Percentiles rank a stretch among this genome's conserved stretches.
Evolutionary conservation across 2,113 vertebrate genomes (phyloP).

Genomic region (Amblyornis subalaris): DNA sequence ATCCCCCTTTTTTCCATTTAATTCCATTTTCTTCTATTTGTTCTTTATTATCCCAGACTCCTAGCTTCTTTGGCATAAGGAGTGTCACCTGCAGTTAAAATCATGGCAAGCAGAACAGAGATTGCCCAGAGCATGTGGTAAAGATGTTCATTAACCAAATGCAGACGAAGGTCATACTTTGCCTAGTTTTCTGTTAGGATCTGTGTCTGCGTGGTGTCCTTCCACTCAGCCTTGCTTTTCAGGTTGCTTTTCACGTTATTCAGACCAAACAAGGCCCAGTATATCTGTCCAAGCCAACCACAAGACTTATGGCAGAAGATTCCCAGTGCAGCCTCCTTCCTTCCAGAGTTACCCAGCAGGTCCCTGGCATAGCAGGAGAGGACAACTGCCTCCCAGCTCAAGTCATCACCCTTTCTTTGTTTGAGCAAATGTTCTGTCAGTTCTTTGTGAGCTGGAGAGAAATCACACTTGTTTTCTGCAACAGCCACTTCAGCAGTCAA

Average conservation of each 20-base stretch:
- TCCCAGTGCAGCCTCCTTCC: not conserved
- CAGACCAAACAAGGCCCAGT: not conserved
- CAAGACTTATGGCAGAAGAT: not conserved
- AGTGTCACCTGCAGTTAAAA: not conserved
- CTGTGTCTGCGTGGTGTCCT: not conserved
- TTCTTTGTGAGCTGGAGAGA: accelerated
- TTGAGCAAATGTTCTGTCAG: not conserved
- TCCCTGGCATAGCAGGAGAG: not conserved
- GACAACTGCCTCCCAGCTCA: accelerated
- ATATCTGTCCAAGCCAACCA: not conserved
- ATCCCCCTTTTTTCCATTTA: not conserved
- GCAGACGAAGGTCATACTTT: not conserved
- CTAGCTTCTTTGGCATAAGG: not conserved
- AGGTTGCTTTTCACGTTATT: not conserved
- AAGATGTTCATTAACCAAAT: not conserved
- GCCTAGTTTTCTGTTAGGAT: not conserved
- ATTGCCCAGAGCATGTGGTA: accelerated
- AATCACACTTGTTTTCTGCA: not conserved
- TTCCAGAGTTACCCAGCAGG: not conserved
- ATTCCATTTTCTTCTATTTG: not conserved
- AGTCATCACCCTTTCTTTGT: not conserved
- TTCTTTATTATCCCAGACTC: not conserved
- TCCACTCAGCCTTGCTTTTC: not conserved
- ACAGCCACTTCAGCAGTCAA: not conserved
- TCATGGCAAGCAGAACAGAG: not conserved